Conservation (phyloP, 2,888 invertebrate genomes). For the Salpingus planirostris region DNA sequence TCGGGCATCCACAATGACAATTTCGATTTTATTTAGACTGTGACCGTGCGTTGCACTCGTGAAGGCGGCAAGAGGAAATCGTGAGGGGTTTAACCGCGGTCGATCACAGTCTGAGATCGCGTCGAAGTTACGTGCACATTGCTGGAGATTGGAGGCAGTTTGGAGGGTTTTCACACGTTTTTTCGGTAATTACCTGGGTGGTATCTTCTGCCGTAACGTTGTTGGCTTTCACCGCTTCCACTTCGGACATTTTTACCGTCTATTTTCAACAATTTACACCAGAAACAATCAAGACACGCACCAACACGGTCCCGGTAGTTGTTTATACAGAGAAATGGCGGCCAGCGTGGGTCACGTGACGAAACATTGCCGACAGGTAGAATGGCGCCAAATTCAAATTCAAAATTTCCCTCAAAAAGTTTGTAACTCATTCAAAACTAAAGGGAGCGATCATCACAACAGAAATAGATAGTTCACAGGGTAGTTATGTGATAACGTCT, state of each 20-base stretch:
- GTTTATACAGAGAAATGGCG: constrained; percentile 55
- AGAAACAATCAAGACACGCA: constrained; percentile 21
- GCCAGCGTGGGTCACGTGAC: constrained; percentile 55
- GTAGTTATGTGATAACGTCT: no score
- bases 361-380: constrained; percentile 28
- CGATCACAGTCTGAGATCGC: constrained; percentile 36
- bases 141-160: constrained; percentile 18
- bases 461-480: no score
- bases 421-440: no score
- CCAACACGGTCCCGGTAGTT: constrained; percentile 44
- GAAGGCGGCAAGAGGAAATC: constrained; percentile 3
- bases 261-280: constrained; percentile 25
- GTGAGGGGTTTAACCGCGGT: constrained; percentile 26
- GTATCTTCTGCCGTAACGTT: constrained; percentile 39
- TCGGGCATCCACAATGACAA: not conserved
- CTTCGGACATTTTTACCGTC: constrained; percentile 40
- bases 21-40: constrained; percentile 27
- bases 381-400: constrained; percentile 31
- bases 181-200: constrained; percentile 33
- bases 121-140: constrained; percentile 40
- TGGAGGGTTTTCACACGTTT: constrained; percentile 3
- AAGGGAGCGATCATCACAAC: no score
- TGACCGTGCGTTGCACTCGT: constrained; percentile 18
- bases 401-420: no score
- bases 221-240: constrained; percentile 38